A percentile compares a stretch with the other conserved stretches of the same genome.
These are phyloP conservation scores for Phymastichus coffea DNA, from an alignment of 1,140 invertebrate species.

Conservation along the genomic window DNA sequence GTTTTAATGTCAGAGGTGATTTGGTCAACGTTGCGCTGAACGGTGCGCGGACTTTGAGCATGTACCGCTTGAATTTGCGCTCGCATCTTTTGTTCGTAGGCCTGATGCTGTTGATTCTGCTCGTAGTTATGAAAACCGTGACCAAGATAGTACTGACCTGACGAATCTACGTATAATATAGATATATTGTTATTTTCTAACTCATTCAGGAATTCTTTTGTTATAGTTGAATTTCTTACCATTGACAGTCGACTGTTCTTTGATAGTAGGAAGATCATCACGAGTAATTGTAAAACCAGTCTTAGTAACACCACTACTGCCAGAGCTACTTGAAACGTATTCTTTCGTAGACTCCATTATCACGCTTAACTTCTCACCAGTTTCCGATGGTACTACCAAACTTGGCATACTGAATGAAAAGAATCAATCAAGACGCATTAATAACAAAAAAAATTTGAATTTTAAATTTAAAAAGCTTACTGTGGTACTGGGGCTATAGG, in stretches of 20 bases:
- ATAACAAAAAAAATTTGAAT: not conserved
- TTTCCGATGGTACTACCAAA: slow-evolving; percentile 28
- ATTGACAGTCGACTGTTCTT: slow-evolving; percentile 35
- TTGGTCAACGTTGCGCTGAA: slow-evolving; percentile 54
- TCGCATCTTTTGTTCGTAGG: slow-evolving; percentile 49
- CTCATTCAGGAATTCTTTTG: not conserved
- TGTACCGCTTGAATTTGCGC: slow-evolving; percentile 52
- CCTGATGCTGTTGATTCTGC: slow-evolving; percentile 22
- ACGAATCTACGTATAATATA: too few relatives aligned
- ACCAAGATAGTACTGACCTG: too few relatives aligned
- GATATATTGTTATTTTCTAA: too few relatives aligned
- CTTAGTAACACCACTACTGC: slow-evolving; percentile 35
- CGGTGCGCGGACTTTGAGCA: slow-evolving; percentile 53
- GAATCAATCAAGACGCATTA: slow-evolving; percentile 1
- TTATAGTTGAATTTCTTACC: not conserved
- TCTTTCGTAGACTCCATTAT: slow-evolving; percentile 50
- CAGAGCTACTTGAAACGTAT: slow-evolving; percentile 49
- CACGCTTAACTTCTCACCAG: slow-evolving; percentile 47
- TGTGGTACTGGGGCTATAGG: slow-evolving; percentile 3
- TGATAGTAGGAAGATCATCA: slow-evolving; percentile 43
- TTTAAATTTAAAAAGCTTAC: not conserved
- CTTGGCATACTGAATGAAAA: too few relatives aligned
- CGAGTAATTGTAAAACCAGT: slow-evolving; percentile 43
- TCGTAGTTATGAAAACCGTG: too few relatives aligned
- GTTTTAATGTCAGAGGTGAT: slow-evolving; percentile 54